phyloP scores from a whole-genome alignment of 2,888 invertebrate genomes.

The Thera obeliscata region DNA sequence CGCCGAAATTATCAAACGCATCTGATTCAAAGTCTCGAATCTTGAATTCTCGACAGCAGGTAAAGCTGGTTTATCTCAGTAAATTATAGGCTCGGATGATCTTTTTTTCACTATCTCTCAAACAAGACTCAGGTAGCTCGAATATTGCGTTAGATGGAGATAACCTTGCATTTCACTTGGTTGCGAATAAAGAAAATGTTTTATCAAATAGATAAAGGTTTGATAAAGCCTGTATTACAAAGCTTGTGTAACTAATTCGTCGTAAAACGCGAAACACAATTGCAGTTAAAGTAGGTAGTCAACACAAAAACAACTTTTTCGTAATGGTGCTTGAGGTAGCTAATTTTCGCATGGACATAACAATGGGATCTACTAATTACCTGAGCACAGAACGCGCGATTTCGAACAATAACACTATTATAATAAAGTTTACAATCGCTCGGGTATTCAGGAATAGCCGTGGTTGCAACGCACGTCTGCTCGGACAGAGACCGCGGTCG shows the following conservation, averaged over 20 bases:
- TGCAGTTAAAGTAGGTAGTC: conserved; percentile 36
- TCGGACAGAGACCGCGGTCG: conserved; percentile 54
- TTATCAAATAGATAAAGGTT: conserved; percentile 40
- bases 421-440: conserved; percentile 66
- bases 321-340: conserved; percentile 35
- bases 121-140: conserved; percentile 38
- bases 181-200: conserved; percentile 36
- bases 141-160: conserved; percentile 37
- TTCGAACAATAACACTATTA: conserved; percentile 56
- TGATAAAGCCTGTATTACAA: conserved; percentile 32
- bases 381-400: conserved; percentile 42
- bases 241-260: conserved; percentile 35
- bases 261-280: conserved; percentile 34
- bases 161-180: conserved; percentile 28
- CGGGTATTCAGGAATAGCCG: conserved; percentile 69
- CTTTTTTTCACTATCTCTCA: conserved; percentile 41
- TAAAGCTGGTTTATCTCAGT: conserved; percentile 38
- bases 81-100: conserved; percentile 41
- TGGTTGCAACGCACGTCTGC: conserved; percentile 60
- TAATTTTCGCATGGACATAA: conserved; percentile 43
- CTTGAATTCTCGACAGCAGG: conserved; percentile 34
- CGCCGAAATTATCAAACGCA: conserved; percentile 30
- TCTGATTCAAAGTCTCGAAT: conserved; percentile 28
- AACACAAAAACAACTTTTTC: conserved; percentile 42
- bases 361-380: conserved; percentile 43